Base-by-base conservation (phyloP, 2,113 vertebrate genomes). In the Apaloderma vittatum region DNA sequence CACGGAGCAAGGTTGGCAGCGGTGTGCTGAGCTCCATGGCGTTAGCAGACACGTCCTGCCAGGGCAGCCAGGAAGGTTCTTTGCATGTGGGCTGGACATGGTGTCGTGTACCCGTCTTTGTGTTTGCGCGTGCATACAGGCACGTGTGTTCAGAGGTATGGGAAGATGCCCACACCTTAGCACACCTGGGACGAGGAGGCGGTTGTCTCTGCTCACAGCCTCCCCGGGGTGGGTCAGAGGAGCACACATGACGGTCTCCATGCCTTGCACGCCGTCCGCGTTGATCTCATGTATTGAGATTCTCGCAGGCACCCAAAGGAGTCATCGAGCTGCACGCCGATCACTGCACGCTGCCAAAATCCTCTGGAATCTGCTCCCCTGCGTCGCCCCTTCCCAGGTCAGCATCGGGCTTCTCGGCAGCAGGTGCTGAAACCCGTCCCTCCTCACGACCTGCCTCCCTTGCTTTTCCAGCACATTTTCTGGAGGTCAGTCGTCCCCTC, bases 381-480 rank as follows among this genome's bases (percentile, higher is more conserved):
- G 94, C 45, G 86, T 89, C 90, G 32, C 92, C 96, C 92, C 92
- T 94, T 94, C 80, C 88, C 94, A 96, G 96, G 95, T 97, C 97
- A 97, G 95, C 51, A 1, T 65, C 88, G 8, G 93, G 94, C 95
- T 96, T 95, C 21, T 48, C 83, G 1, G 90, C 96, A 96, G 96
- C 96, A 97, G 97, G 96, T 97, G 97, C 95, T 96, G 97, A 96
- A 93, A 89, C 96, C 90, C 90, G 61, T 86, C 63, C 96, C 95
- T 96, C 74, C 77, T 86, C 0, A 2, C 58, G 5, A 96, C 92
- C 96, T 93, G 82, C 92, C 79, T 95, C 79, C 65, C 48, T 68
- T 95, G 95, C 96, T 96, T 95, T 96, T 97, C 95, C 87, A 97
- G 96, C 95, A 96, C 95, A 96, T 96, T 97, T 96, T 97, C 95